Evolutionary conservation across 2,797 vertebrate genomes (phyloP), one percentile per base, ranked within the genome.

Genomic region (Passerculus sandwichensis): DNA sequence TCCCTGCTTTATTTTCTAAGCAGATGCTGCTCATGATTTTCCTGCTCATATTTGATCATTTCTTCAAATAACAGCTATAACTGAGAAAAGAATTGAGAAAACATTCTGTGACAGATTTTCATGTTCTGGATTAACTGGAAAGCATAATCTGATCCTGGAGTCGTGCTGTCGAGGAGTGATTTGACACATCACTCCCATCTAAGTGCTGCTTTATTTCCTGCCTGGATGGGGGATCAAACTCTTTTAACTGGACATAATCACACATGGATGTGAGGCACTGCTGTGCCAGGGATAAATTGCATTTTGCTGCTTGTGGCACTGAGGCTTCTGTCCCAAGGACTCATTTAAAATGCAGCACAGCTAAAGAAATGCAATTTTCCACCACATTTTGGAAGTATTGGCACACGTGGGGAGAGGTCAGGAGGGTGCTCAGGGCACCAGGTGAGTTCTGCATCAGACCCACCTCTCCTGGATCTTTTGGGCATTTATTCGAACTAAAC

Each of bases 1-100:
- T 76, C 85, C 94, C 71, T 18, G 66, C 80, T 95, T 95, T 95
- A 91, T 94, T 93, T 95, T 77, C 91, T 15, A 88, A 94, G 91
- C 95, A 96, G 96, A 96, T 94, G 96, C 91, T 94, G 91, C 88
- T 94, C 89, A 59, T 91, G 85, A 81, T 93, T 96, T 85, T 7
- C 82, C 91, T 89, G 66, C 81, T 94, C 89, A 7, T 89, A 91
- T 89, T 96, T 86, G 95, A 96, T 94, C 88, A 91, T 94, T 93
- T 88, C 91, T 89, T 86, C 93, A 93, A 92, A 96, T 95, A 96
- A 85, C 94, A 95, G 79, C 92, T 93, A 91, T 86, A 96, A 96
- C 91, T 95, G 94, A 91, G 95, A 96, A 94, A 69, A 90, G 85
- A 94, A 93, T 89, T 70, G 85, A 81, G 93, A 91, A 96, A 97